Percentiles rank a stretch among this genome's conserved stretches.
Conservation (phyloP, 2,888 invertebrate species). For the Netelia inedita region DNA sequence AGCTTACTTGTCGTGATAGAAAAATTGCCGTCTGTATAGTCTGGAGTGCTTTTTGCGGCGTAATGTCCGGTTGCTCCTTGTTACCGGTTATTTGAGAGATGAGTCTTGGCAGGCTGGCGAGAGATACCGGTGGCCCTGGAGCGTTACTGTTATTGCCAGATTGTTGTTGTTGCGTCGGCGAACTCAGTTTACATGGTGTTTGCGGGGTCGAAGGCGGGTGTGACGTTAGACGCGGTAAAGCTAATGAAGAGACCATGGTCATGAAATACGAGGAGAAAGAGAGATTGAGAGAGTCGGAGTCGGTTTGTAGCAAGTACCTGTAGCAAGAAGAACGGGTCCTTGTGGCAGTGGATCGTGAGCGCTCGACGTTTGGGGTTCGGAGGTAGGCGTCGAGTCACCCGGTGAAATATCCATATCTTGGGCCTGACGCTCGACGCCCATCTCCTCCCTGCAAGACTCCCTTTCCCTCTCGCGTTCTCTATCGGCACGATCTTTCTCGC, state of each 20-base stretch:
- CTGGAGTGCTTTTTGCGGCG: conserved; percentile 87
- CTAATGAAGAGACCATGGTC: conserved; percentile 76
- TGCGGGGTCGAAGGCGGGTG: conserved; percentile 85
- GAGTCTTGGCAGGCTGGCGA: conserved; percentile 86
- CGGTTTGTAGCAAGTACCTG: no score
- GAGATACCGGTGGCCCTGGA: conserved; percentile 85
- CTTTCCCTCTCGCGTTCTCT: conserved; percentile 79
- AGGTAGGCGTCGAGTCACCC: conserved; percentile 94
- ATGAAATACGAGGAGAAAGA: conserved; percentile 36
- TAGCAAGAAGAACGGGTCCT: conserved; percentile 89
- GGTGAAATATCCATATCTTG: conserved; percentile 98
- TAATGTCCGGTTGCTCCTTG: conserved; percentile 86
- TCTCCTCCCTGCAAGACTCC: conserved; percentile 74
- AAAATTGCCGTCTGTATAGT: conserved; percentile 86
- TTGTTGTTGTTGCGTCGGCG: conserved; percentile 81
- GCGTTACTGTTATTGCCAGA: conserved; percentile 82
- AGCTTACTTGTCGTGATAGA: conserved; percentile 83
- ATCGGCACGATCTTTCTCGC: conserved; percentile 78
- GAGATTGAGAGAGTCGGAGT: conserved; percentile 87
- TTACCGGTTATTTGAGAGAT: conserved; percentile 86
- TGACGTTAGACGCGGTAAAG: conserved; percentile 88
- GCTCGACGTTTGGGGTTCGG: conserved; percentile 88
- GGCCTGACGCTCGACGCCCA: conserved; percentile 85
- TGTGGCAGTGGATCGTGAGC: conserved; percentile 87
- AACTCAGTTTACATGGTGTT: conserved; percentile 81